These are phyloP conservation scores for Petromus typicus DNA, from an alignment of 2,113 vertebrate genomes.

Conservation along the genomic window DNA sequence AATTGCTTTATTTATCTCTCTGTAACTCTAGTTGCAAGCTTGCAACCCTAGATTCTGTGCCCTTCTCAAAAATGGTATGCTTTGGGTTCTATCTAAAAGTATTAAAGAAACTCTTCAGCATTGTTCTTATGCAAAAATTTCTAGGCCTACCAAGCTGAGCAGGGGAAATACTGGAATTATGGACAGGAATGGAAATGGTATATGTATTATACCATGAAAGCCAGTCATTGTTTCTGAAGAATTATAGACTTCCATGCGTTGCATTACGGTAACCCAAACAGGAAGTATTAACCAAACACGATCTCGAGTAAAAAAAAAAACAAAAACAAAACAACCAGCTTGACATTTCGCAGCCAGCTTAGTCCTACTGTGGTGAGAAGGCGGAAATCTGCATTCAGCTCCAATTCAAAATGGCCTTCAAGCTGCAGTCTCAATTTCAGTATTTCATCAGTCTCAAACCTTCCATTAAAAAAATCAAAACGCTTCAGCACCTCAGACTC, in stretches of 20 bases:
- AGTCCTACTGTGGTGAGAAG: background rate
- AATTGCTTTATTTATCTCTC: background rate
- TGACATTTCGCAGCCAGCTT: background rate
- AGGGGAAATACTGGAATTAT: background rate
- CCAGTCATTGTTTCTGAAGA: background rate
- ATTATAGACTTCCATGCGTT: background rate
- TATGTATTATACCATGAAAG: background rate
- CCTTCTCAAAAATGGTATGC: background rate
- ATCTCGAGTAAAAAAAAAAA: background rate
- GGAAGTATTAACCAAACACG: background rate
- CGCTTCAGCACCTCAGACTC: background rate
- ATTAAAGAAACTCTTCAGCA: background rate
- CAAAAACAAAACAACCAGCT: background rate
- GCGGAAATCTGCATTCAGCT: background rate
- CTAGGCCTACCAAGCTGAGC: background rate
- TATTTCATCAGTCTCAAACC: background rate
- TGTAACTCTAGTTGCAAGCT: conserved; percentile 18
- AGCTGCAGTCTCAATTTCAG: background rate
- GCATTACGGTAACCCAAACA: background rate
- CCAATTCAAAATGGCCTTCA: background rate
- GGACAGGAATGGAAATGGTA: background rate
- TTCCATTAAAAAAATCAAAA: background rate
- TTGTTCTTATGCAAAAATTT: background rate
- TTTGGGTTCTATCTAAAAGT: background rate
- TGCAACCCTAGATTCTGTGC: background rate